Percentiles rank a stretch among this genome's conserved stretches.
Conservation (phyloP, 1,140 invertebrate genomes). For the Drosophila auraria region DNA sequence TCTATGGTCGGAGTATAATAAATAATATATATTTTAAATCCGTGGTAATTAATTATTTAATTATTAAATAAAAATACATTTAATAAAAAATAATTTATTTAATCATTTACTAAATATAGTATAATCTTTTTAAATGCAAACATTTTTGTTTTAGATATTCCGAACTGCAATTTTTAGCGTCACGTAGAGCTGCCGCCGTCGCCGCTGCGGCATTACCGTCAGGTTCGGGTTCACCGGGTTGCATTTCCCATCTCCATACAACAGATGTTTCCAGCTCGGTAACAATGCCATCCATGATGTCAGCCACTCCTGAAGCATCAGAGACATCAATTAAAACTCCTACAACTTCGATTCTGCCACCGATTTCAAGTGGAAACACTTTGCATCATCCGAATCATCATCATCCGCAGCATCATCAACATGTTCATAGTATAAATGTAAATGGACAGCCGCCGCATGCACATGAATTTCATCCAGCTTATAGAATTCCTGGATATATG, state of each 20-base stretch:
- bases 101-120: background rate
- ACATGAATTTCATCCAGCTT: constrained; percentile 87
- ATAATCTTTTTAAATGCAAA: background rate
- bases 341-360: constrained; percentile 9
- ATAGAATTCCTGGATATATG: constrained; percentile 89
- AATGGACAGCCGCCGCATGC: constrained; percentile 57
- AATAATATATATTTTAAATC: too few species aligned
- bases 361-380: constrained; percentile 31
- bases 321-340: constrained; percentile 31
- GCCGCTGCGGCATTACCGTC: constrained; percentile 77
- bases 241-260: constrained; percentile 36
- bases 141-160: constrained; percentile 63
- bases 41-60: too few species aligned
- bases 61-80: too few species aligned
- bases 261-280: constrained; percentile 62
- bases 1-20: too few species aligned
- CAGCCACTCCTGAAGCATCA: constrained; percentile 8
- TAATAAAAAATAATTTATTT: too few species aligned
- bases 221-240: constrained; percentile 30
- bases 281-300: constrained; percentile 34
- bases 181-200: constrained; percentile 80
- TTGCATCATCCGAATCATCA: constrained; percentile 35
- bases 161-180: constrained; percentile 81
- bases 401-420: constrained; percentile 54
- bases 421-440: constrained; percentile 38